Base-by-base conservation (phyloP, 2,797 vertebrate species). In the Hippoglossus hippoglossus region DNA sequence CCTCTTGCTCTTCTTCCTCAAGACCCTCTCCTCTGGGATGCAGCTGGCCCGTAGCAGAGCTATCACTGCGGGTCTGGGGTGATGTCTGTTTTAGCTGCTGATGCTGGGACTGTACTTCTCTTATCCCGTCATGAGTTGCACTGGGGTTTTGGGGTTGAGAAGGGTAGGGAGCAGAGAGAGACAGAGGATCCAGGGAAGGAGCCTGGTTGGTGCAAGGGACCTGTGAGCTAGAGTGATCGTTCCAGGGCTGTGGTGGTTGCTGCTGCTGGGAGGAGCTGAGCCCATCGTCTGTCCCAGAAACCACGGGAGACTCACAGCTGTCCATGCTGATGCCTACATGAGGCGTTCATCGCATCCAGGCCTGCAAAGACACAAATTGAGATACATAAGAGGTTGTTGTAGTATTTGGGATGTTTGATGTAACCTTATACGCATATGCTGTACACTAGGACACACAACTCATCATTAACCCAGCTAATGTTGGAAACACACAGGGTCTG, bases 201-300 rank as follows among this genome's bases (percentile, higher is more conserved):
- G 92, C 88, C 88, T 94, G 93, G 90, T 90, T 94, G 91, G 90
- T 91, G 88, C 93, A 93, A 87, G 94, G 92, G 87, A 94, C 93
- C 93, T 94, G 92, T 83, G 90, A 91, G 90, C 87, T 95, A 91
- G 94, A 91, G 89, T 90, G 94, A 93, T 95, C 89, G 91, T 94
- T 95, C 95, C 95, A 95, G 94, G 94, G 93, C 89, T 95, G 95
- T 95, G 96, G 93, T 94, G 95, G 93, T 96, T 91, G 89, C 95
- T 97, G 95, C 93, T 96, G 94, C 94, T 97, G 97, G 92, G 96
- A 92, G 89, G 97, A 95, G 94, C 96, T 86, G 88, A 97, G 97
- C 96, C 98, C 98, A 99, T 99, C 96, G 95, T 99, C 98, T 97
- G 97, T 98, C 96, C 98, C 98, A 94, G 97, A 96, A 96, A 98